Conservation (phyloP, 1,140 invertebrate genomes). For the Elysia chlorotica region DNA sequence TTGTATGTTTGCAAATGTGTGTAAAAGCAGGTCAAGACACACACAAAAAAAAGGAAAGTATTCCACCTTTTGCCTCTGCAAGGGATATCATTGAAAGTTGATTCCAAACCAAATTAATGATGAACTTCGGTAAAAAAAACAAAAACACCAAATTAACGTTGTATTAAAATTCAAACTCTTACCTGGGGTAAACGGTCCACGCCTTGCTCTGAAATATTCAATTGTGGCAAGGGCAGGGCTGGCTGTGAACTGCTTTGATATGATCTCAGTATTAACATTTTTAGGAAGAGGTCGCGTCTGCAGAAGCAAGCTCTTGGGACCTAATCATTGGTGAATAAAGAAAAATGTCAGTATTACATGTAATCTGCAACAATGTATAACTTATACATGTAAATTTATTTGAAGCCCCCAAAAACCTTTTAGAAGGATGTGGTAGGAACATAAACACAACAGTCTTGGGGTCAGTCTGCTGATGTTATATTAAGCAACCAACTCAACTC, state of each 20-base stretch:
- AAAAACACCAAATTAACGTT: background rate
- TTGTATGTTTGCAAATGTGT: background rate
- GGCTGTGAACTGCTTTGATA: constrained; percentile 24
- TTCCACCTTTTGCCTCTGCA: no score
- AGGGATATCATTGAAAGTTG: background rate
- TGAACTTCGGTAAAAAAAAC: background rate
- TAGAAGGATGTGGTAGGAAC: no score
- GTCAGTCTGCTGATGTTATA: no score
- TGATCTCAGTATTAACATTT: background rate
- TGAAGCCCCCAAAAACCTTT: no score
- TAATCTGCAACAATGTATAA: background rate
- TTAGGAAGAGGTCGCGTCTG: background rate
- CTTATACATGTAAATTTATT: no score
- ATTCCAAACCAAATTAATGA: background rate
- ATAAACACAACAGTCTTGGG: no score
- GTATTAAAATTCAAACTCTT: no score
- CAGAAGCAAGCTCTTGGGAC: constrained; percentile 15
- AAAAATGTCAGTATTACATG: background rate
- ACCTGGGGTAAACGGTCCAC: constrained; percentile 54
- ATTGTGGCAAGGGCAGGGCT: constrained; percentile 15
- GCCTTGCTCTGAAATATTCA: constrained; percentile 45
- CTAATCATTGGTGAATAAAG: background rate
- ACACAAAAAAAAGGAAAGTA: background rate
- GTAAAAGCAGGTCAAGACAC: background rate
- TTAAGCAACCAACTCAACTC: no score